phyloP scores from a whole-genome alignment of 2,888 invertebrate species.

The Oligia fasciuncula region DNA sequence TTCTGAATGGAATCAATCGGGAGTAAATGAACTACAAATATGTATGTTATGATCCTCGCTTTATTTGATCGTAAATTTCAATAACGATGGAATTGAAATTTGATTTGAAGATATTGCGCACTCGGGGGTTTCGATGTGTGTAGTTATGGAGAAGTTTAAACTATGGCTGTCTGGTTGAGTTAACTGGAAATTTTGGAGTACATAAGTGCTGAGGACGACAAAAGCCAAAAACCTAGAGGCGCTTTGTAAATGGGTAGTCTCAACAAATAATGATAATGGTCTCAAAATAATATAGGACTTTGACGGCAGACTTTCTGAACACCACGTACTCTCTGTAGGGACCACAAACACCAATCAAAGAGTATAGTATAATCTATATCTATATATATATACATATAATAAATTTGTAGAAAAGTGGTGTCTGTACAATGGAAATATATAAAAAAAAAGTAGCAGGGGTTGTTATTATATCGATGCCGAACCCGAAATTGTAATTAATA shows the following conservation, averaged over 20 bases:
- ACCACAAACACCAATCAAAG: background rate
- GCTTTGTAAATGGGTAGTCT: background rate
- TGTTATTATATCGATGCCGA: too few relatives aligned
- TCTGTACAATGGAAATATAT: too few relatives aligned
- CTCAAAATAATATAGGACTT: background rate
- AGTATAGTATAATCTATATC: background rate
- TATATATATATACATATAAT: too few relatives aligned
- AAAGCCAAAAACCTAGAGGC: background rate
- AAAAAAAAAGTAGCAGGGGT: too few relatives aligned
- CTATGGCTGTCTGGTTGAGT: background rate
- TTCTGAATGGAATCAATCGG: constrained; percentile 42
- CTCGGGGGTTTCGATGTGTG: background rate
- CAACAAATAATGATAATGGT: background rate
- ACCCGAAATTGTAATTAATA: too few relatives aligned
- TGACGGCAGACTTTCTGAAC: background rate
- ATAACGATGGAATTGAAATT: constrained; percentile 30
- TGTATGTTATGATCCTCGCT: constrained; percentile 19
- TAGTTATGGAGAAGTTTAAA: background rate
- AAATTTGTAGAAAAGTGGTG: too few relatives aligned
- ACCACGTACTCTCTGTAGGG: background rate
- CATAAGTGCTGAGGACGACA: background rate
- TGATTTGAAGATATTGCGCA: constrained; percentile 29
- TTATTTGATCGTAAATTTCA: constrained; percentile 27
- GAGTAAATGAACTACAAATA: constrained; percentile 31
- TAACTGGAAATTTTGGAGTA: background rate